Evolutionary conservation across 1,140 invertebrate genomes (phyloP).

Genomic region (Xylocopa sonorina): DNA sequence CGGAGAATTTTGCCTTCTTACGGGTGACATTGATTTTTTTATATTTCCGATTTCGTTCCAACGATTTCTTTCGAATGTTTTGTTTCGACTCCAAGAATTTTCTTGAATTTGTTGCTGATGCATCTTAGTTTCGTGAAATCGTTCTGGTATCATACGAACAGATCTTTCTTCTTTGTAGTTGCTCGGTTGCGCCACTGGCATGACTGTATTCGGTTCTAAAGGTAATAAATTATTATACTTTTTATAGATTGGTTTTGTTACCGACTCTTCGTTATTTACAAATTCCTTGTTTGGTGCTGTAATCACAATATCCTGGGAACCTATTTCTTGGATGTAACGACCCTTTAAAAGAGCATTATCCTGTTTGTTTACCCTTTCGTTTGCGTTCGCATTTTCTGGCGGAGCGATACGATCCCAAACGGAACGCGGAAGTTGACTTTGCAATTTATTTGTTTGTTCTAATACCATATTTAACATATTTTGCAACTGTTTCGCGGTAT

Average conservation of each 20-base stretch:
- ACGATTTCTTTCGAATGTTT: slow-evolving; percentile 43
- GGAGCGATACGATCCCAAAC: slow-evolving; percentile 80
- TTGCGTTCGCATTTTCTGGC: slow-evolving; percentile 47
- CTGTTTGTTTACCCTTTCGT: slow-evolving; percentile 26
- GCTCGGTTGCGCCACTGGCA: slow-evolving; percentile 39
- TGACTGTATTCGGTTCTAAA: slow-evolving; percentile 62
- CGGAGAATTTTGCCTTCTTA: slow-evolving; percentile 36
- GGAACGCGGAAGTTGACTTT: slow-evolving; percentile 75
- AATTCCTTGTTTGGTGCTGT: slow-evolving; percentile 72
- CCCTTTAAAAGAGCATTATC: slow-evolving; percentile 64
- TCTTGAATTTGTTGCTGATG: slow-evolving; percentile 26
- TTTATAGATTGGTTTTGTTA: slow-evolving; percentile 45
- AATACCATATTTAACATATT: slow-evolving; percentile 77
- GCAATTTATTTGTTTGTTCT: slow-evolving; percentile 77
- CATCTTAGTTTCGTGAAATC: slow-evolving; percentile 16
- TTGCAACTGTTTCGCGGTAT: slow-evolving; percentile 77
- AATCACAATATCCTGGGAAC: slow-evolving; percentile 71
- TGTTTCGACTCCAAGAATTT: slow-evolving; percentile 45
- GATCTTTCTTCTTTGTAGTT: neutral
- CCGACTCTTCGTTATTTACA: slow-evolving; percentile 13
- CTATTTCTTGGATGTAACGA: slow-evolving; percentile 72
- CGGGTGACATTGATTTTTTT: slow-evolving; percentile 38
- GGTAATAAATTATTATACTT: slow-evolving; percentile 68
- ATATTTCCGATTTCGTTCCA: slow-evolving; percentile 35
- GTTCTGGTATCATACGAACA: slow-evolving; percentile 1